Conservation (phyloP, 2,888 invertebrate species). For the Lutraria lutraria region DNA sequence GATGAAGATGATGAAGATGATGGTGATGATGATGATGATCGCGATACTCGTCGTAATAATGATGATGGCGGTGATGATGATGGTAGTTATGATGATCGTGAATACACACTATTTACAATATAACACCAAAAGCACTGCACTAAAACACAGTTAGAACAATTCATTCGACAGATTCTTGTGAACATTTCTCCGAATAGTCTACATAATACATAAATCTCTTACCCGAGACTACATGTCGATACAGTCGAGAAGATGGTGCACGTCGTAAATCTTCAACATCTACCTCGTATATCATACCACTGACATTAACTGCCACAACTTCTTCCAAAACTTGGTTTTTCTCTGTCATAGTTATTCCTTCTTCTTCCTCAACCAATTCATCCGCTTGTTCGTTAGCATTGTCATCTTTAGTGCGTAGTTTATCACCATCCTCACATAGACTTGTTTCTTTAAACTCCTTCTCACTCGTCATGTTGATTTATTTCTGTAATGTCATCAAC, state of each 20-base stretch:
- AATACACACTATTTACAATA: too few species aligned
- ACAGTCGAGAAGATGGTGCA: constrained; percentile 55
- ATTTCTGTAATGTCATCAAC: not conserved
- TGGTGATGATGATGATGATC: too few species aligned
- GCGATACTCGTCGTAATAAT: too few species aligned
- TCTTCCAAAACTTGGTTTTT: constrained; percentile 38
- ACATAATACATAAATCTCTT: constrained; percentile 7
- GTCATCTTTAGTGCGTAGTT: not conserved
- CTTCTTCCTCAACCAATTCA: not conserved
- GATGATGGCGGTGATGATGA: too few species aligned
- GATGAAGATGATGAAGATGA: too few species aligned
- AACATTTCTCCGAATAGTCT: too few species aligned
- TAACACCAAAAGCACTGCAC: too few species aligned
- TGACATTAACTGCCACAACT: constrained; percentile 47
- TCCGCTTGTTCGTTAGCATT: not conserved
- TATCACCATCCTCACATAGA: not conserved
- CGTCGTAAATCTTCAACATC: constrained; percentile 62
- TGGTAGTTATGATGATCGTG: too few species aligned
- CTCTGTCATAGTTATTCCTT: not conserved
- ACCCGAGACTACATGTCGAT: constrained; percentile 48
- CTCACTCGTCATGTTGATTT: not conserved
- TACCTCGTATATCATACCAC: constrained; percentile 56
- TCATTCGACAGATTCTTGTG: too few species aligned
- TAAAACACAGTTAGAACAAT: too few species aligned
- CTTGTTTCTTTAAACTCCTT: not conserved